Percentiles rank a stretch among this genome's conserved stretches.
Evolutionary conservation across 2,888 invertebrate genomes (phyloP).

Genomic region (Mamestra brassicae): DNA sequence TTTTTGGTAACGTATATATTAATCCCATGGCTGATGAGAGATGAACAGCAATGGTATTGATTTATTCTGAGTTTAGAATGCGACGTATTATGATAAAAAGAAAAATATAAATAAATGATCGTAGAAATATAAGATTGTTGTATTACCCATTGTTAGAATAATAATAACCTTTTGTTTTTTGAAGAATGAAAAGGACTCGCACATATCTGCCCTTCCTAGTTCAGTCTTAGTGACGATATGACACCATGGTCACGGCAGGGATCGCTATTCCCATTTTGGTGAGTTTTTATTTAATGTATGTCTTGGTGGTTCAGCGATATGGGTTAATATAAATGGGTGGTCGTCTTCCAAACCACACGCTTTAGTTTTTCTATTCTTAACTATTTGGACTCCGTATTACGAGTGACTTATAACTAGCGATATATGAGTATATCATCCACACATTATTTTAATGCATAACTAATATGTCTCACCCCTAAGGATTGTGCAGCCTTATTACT

Average conservation of each 20-base stretch:
- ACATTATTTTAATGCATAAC: no score
- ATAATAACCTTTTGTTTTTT: constrained; percentile 39
- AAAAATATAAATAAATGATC: not conserved
- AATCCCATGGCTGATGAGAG: no score
- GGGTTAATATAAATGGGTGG: not conserved
- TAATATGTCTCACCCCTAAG: no score
- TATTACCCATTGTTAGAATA: constrained; percentile 24
- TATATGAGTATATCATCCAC: no score
- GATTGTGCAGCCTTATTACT: not conserved
- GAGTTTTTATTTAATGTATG: constrained; percentile 9
- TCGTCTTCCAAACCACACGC: not conserved
- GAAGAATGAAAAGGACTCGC: not conserved
- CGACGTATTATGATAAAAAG: not conserved
- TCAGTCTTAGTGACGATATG: not conserved
- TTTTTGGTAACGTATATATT: no score
- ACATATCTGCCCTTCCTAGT: not conserved
- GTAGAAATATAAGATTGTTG: constrained; percentile 2
- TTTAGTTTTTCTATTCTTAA: not conserved
- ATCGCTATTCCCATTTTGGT: constrained; percentile 19
- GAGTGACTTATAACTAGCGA: no score
- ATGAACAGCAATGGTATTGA: no score
- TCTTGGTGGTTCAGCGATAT: not conserved
- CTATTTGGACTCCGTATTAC: not conserved
- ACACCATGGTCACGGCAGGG: constrained; percentile 11
- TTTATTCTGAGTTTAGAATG: no score